Conservation (phyloP, 1,140 invertebrate species). For the Achroia grisella region DNA sequence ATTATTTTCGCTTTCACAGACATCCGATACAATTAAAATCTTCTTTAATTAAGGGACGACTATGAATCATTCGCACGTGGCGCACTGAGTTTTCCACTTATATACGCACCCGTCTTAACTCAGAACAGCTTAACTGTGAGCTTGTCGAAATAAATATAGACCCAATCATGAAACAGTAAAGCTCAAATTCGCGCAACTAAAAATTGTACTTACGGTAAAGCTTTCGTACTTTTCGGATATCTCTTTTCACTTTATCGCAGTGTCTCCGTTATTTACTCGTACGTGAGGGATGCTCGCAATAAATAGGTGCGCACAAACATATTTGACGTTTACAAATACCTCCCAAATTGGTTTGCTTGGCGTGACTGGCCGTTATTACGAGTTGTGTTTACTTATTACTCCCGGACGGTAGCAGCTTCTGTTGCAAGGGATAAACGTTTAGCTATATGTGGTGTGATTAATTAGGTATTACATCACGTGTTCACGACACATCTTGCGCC, state of each 20-base stretch:
- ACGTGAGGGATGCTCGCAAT: constrained; percentile 67
- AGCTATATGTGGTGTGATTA: too few species aligned
- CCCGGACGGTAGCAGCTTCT: constrained; percentile 20
- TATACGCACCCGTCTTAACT: constrained; percentile 42
- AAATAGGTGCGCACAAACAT: constrained; percentile 67
- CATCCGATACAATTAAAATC: constrained; percentile 75
- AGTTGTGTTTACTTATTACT: constrained; percentile 47
- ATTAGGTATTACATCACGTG: too few species aligned
- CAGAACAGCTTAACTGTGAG: constrained; percentile 25
- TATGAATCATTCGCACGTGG: constrained; percentile 75
- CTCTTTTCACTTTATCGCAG: constrained; percentile 68
- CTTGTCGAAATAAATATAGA: constrained; percentile 26
- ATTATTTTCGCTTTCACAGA: constrained; percentile 73
- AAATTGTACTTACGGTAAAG: constrained; percentile 30
- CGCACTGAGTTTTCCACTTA: constrained; percentile 70
- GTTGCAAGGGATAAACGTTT: too few species aligned
- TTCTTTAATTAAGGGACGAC: constrained; percentile 74
- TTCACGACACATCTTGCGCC: too few species aligned
- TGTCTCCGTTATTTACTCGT: constrained; percentile 67
- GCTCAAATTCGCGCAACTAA: constrained; percentile 21
- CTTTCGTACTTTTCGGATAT: constrained; percentile 38
- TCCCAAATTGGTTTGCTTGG: constrained; percentile 61
- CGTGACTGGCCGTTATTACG: constrained; percentile 56
- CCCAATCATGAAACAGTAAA: constrained; percentile 25
- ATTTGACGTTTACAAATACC: constrained; percentile 69